Base-by-base conservation (phyloP, 2,888 invertebrate genomes). In the Xanthostigma xanthostigma region DNA sequence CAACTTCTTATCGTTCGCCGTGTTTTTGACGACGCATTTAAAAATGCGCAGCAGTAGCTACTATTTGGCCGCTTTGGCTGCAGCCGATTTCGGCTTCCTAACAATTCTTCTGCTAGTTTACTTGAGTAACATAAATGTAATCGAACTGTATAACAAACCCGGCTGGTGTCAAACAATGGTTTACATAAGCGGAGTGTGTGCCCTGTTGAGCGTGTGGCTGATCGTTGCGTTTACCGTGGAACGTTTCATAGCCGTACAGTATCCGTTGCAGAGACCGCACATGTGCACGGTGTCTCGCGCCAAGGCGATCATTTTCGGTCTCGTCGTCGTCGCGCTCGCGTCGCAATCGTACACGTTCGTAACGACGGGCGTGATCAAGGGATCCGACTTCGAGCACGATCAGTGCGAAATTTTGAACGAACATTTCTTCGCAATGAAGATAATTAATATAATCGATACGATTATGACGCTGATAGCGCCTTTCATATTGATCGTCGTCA, bases 211-310 rank as follows among this genome's bases (percentile, higher is more conserved):
- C 56, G 79, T 79, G 2, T 82, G 81, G 80, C 63, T 81, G 36
- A 78, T 79, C 37, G 81, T 82, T 6, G 79, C 79, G 1, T 81
- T 81, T 59, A 81, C 81, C 1, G 74, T 79, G 2, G 81, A 82
- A 58, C 65, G 81, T 48, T 81, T 78, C 62, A 77, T 81, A 40
- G 81, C 79, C 4, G 76, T 81, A 1, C 76, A 78, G 55, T 76
- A 75, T 57, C 78, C 78, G 0, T 58, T 78, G 10, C 73, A 72
- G 46, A 62, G 77, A 27, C 75, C 77, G 0, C 70, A 72, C 49
- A 73, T 78, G 58, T 79, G 78, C 57, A 79, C 78, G 0, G 72
- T 76, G 4, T 64, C 72, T 1, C 63, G 79, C 38, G 78, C 78
- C 1, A 77, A 75, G 55, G 65, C 66, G 2, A 72, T 75, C 35